These are phyloP conservation scores for Crotalus viridis DNA, from an alignment of 2,113 vertebrate species.

Conservation along the genomic window DNA sequence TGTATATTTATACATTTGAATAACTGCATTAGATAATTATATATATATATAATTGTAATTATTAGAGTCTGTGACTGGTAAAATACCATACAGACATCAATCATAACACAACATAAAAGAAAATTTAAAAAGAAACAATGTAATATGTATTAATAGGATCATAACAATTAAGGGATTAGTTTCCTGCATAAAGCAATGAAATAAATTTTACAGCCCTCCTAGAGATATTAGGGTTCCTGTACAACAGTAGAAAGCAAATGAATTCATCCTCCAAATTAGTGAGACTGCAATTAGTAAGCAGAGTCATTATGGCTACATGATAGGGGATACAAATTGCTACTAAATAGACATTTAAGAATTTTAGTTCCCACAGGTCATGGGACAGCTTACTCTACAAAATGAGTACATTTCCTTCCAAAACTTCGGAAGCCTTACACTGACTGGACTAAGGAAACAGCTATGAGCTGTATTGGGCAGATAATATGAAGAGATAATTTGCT, in stretches of 20 bases:
- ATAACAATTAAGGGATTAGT: neutral
- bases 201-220: neutral
- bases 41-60: too few species aligned
- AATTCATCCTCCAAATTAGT: neutral
- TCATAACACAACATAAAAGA: neutral
- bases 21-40: too few species aligned
- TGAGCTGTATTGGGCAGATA: neutral
- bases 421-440: neutral
- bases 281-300: neutral
- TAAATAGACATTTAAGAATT: neutral
- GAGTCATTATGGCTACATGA: neutral
- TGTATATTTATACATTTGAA: too few species aligned
- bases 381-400: neutral
- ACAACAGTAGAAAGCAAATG: neutral
- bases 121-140: neutral
- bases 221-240: neutral
- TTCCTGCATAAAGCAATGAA: neutral
- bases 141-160: neutral
- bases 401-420: neutral
- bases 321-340: neutral
- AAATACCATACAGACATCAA: neutral
- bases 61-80: neutral
- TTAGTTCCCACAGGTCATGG: neutral
- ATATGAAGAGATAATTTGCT: neutral
- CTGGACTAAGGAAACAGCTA: neutral